A percentile compares a stretch with the other conserved stretches of the same genome.
Conservation (phyloP, 1,140 invertebrate genomes). For the Lutraria rhynchaena region DNA sequence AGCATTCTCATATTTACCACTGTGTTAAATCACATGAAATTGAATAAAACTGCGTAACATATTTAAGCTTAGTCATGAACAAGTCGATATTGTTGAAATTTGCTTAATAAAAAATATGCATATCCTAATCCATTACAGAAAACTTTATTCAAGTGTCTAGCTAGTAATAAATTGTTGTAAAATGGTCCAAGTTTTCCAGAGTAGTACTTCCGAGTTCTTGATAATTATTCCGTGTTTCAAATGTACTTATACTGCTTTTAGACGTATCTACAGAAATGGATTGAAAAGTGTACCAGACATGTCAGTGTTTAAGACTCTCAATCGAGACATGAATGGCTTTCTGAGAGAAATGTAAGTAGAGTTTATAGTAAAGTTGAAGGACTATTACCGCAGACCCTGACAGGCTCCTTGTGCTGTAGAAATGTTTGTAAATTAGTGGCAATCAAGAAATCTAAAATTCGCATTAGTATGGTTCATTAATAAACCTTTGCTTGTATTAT, state of each 20-base stretch:
- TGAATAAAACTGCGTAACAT: too few relatives aligned
- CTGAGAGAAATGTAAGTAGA: constrained; percentile 70
- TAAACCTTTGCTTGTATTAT: too few relatives aligned
- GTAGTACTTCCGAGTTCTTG: background rate
- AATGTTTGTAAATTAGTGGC: too few relatives aligned
- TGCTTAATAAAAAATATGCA: background rate
- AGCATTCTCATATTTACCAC: too few relatives aligned
- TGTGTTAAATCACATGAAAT: too few relatives aligned
- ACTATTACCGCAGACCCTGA: too few relatives aligned
- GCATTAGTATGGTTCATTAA: too few relatives aligned
- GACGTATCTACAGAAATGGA: constrained; percentile 66
- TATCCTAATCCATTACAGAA: background rate
- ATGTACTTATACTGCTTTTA: constrained; percentile 83
- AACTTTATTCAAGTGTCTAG: background rate
- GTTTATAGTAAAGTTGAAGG: too few relatives aligned
- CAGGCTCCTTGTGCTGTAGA: too few relatives aligned
- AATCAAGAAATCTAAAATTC: too few relatives aligned
- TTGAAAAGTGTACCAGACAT: constrained; percentile 66
- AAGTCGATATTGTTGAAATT: background rate
- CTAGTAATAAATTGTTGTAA: background rate
- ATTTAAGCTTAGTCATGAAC: too few relatives aligned
- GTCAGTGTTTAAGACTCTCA: constrained; percentile 61
- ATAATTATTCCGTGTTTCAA: background rate
- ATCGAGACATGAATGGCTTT: constrained; percentile 59
- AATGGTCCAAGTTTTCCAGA: background rate